Base-by-base conservation (phyloP, 1,140 invertebrate species). In the Drosophila rhopaloa region DNA sequence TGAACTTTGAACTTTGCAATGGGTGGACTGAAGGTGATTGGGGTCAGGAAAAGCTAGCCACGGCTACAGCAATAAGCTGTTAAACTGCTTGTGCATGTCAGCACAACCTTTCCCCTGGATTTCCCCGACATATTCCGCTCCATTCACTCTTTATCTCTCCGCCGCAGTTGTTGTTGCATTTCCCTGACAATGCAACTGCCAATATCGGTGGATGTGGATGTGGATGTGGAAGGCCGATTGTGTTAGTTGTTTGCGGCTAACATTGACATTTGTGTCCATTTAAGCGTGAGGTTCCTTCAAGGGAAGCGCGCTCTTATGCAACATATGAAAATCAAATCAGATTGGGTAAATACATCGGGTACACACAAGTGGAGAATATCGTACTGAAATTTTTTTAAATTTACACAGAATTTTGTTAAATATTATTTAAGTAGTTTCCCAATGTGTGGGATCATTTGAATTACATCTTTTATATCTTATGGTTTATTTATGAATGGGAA, bases 241-340 rank as follows among this genome's bases (percentile, higher is more conserved):
- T 50, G 76, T 88, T 82, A 79, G 70, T 79, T 86, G 74, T 72
- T 72, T 74, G 79, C 47, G 68, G 63, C 47, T 62, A 65, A 76
- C 79, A 79, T 59, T 82, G 83, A 82, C 76, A 76, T 83, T 86
- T 74, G 82, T 80, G 72, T 80, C 44, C 65, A 59, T 72, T 73
- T 79, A 51, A 75, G 68, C 81, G 66, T 24, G 16, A 24, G 40
- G 29, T 62, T 60, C 50, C 44, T 47, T 38, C 37, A 41, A 40
- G 70, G 35, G 4, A 62, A 46, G 32, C 41, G 46, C 24, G 60
- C 50, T 35, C 65, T 66, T 78, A 59, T 44, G 46, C 46, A 51
- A 72, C 60, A 57, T 51, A 62, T 55, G 56, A 68, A 32, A 43
- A 55, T 40, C 40, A 46, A 83, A 77, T 81, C 59, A 60, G 71